A percentile compares a stretch with the other conserved stretches of the same genome.
Evolutionary conservation across 2,113 vertebrate species (phyloP).

Genomic region (Gasterosteus aculeatus): DNA sequence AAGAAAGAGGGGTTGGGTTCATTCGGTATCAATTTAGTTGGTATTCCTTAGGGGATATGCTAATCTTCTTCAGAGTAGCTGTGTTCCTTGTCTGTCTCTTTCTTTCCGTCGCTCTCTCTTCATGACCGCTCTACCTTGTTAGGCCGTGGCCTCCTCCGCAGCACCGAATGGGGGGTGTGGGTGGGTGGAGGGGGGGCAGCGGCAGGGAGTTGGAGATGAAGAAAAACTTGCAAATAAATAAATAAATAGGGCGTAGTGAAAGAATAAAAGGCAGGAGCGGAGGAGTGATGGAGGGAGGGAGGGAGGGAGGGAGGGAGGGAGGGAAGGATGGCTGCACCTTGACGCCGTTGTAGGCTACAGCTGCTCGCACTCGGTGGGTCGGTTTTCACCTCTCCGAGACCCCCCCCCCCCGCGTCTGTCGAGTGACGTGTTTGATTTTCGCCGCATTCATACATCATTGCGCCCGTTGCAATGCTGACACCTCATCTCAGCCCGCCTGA

Average conservation of each 20-base stretch:
- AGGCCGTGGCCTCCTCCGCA: constrained; percentile 90
- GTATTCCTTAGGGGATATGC: constrained; percentile 88
- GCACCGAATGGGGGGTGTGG: constrained; percentile 75
- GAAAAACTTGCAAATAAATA: constrained; percentile 63
- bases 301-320: constrained; percentile 70
- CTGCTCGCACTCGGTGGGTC: constrained; percentile 93
- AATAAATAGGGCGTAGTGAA: constrained; percentile 61
- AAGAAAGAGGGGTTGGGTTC: constrained; percentile 58
- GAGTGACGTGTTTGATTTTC: constrained; percentile 97
- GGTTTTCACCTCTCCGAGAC: constrained; percentile 96
- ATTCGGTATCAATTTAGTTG: constrained; percentile 89
- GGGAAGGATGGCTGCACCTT: constrained; percentile 88
- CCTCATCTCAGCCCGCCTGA: constrained; percentile 98
- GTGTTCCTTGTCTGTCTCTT: constrained; percentile 89
- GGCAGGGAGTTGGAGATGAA: constrained; percentile 55
- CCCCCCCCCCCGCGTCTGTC: constrained; percentile 86
- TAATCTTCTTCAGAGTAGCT: constrained; percentile 76
- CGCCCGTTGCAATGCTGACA: constrained; percentile 98
- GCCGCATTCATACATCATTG: constrained; percentile 99
- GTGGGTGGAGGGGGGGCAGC: constrained; percentile 57
- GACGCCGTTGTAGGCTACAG: constrained; percentile 91
- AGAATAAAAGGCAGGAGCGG: constrained; percentile 55
- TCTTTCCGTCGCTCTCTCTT: constrained; percentile 88
- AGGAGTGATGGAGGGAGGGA: constrained; percentile 75
- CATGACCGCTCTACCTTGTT: constrained; percentile 94